Conservation (phyloP, 1,140 invertebrate genomes). For the Hylyphantes graminicola region DNA sequence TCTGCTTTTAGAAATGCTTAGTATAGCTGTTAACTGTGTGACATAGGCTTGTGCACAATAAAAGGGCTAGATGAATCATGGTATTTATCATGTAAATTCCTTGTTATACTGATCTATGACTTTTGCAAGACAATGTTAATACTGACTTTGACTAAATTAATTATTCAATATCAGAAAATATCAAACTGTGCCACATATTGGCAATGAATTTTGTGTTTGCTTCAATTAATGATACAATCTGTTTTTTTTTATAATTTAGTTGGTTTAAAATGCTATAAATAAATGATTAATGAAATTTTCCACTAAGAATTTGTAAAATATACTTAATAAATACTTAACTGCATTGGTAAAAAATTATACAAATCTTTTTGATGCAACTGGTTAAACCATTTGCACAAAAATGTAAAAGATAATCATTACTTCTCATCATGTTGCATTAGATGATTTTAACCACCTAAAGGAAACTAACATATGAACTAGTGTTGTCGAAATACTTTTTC, state of each 20-base stretch:
- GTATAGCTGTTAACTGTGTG: conserved; percentile 35
- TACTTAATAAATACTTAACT: too few species aligned
- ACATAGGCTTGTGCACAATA: conserved; percentile 38
- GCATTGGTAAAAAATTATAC: too few species aligned
- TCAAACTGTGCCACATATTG: not conserved
- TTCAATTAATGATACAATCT: not conserved
- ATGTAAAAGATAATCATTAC: too few species aligned
- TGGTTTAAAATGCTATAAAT: not conserved
- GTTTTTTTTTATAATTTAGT: not conserved
- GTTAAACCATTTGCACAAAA: too few species aligned
- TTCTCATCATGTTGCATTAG: too few species aligned
- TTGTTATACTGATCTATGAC: not conserved
- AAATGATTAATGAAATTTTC: too few species aligned
- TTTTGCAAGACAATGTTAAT: not conserved
- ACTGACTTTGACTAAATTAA: not conserved
- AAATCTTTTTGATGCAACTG: too few species aligned
- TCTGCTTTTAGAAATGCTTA: conserved; percentile 38
- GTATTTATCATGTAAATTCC: not conserved
- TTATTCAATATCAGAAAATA: not conserved
- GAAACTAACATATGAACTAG: too few species aligned
- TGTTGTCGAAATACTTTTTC: too few species aligned
- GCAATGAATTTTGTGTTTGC: not conserved
- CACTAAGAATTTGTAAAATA: too few species aligned
- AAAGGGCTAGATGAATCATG: conserved; percentile 20
- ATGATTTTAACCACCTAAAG: too few species aligned